Conservation (phyloP, 2,888 invertebrate species). For the Chloromyia formosa region DNA sequence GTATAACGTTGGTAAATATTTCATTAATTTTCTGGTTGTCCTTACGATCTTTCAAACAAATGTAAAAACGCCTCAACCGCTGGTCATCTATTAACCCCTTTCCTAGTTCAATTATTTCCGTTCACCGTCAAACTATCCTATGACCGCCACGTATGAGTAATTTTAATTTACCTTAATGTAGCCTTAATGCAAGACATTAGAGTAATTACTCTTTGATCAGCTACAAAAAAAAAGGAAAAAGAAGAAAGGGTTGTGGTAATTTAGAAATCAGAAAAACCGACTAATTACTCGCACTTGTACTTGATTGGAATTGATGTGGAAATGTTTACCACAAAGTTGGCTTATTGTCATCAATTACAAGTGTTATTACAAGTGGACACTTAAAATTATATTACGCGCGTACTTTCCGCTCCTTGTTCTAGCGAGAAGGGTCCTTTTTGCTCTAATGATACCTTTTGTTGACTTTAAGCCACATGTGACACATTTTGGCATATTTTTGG, state of each 20-base stretch:
- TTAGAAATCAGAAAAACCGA: slow-evolving; percentile 4
- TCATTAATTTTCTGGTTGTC: background rate
- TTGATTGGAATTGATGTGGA: slow-evolving; percentile 33
- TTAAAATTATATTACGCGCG: slow-evolving; percentile 23
- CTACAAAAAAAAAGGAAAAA: slow-evolving; percentile 12
- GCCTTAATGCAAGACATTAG: slow-evolving; percentile 63
- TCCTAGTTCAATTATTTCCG: background rate
- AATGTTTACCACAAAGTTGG: slow-evolving; percentile 35
- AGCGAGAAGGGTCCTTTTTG: too few relatives aligned
- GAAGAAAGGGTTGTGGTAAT: background rate
- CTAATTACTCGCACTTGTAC: slow-evolving; percentile 23
- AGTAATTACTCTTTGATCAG: slow-evolving; percentile 59
- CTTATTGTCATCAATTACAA: slow-evolving; percentile 40
- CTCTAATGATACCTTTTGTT: background rate
- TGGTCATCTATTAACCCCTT: slow-evolving; percentile 23
- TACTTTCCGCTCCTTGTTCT: background rate
- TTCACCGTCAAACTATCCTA: background rate
- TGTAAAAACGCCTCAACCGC: background rate
- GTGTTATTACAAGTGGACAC: slow-evolving; percentile 16
- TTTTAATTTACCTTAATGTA: slow-evolving; percentile 64
- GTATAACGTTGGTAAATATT: too few relatives aligned
- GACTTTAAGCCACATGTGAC: background rate
- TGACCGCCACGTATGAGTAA: slow-evolving; percentile 51
- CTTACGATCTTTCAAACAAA: background rate
- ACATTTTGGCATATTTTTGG: background rate